Evolutionary conservation across 2,888 invertebrate genomes (phyloP), one percentile per base, ranked within the genome.

Genomic region (Aleiodes alternator): DNA sequence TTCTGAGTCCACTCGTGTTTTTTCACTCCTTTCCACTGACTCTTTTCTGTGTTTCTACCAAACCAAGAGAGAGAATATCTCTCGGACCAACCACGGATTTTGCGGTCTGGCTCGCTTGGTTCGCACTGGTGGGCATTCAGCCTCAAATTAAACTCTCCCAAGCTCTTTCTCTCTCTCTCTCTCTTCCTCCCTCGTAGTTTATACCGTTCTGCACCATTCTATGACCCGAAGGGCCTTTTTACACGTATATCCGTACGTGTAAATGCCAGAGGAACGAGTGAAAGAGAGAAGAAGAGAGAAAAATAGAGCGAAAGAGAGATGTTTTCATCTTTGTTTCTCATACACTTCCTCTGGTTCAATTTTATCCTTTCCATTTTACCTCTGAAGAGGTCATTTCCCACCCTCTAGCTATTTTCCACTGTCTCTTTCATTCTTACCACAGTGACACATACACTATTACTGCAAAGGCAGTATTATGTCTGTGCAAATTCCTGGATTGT

Each of bases 121-220:
- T 76, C 72, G 76, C 69, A 71, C 75, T 56, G 76, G 72, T 77
- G 78, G 77, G 79, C 74, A 80, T 82, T 82, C 80, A 77, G 80
- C 79, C 80, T 80, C 81, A 81, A 84, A 84, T 84, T 84, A 84
- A 84, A 84, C 82, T 81, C 82, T 81, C 79, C 80, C 76, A 78
- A 77, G 75, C 71, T 51, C 75, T 23, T 2, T 23, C 23, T 23
- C 2, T 23, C 23, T 23, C 23, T 23, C 23, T 23, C 23, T 23
- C 23, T 38, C 66, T 57, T 16, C 57, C 43, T 53, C 16, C 43
- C 43, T 43, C 43, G 9, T 5, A 43, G 43, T 43, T 43, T 43
- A 43, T 53, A 16, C 16, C 14, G 14, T 53, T 23, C 8, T 16
- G 9, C 53, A 14, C 16, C 53, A 53, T 53, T 16, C 53, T 53